Evolutionary conservation across 2,113 vertebrate species (phyloP).

Genomic region (Donacobius atricapilla): DNA sequence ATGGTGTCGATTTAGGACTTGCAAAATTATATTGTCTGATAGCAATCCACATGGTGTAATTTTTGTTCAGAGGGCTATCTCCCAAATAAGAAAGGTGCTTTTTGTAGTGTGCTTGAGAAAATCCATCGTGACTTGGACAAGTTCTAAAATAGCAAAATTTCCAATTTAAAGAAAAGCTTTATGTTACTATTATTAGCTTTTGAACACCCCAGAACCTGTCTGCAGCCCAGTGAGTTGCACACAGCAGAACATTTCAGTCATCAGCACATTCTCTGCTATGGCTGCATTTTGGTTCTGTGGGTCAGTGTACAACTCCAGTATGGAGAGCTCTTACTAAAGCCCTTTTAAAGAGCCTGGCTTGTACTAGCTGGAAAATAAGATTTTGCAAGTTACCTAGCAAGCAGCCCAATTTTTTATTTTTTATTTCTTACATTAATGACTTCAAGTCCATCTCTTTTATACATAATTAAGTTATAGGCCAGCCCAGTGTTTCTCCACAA

Average conservation of each 20-base stretch:
- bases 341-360: neutral
- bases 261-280: neutral
- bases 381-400: neutral
- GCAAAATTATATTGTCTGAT: neutral
- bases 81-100: neutral
- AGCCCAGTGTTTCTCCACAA: neutral
- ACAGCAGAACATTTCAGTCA: neutral
- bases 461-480: neutral
- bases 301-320: neutral
- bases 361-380: neutral
- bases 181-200: neutral
- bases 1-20: neutral
- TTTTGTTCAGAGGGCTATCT: neutral
- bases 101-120: neutral
- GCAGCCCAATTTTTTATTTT: neutral
- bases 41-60: neutral
- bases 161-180: neutral
- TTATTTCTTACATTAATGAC: neutral
- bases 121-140: neutral
- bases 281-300: accelerated
- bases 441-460: neutral
- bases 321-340: neutral
- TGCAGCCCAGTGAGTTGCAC: neutral
- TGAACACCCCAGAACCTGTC: neutral
- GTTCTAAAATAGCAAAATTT: neutral